Percentiles rank a stretch among this genome's conserved stretches.
Conservation (phyloP, 2,113 vertebrate species). For the Chascanopsetta lugubris region DNA sequence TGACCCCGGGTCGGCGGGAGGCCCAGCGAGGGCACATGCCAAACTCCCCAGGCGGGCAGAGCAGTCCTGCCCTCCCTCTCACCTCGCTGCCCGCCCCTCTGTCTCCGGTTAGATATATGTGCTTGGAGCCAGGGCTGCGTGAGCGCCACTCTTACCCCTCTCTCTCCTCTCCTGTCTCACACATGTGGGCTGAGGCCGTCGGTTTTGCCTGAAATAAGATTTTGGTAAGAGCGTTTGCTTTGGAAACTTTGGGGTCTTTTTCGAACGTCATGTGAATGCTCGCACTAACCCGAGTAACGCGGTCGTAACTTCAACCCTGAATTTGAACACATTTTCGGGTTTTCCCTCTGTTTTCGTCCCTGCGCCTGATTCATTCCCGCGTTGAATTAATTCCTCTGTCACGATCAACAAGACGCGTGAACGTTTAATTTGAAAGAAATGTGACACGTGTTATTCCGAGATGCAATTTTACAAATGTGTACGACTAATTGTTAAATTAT, state of each 20-base stretch:
- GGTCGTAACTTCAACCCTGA: too few species aligned
- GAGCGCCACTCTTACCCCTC: constrained; percentile 35
- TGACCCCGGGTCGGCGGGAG: constrained; percentile 78
- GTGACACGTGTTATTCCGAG: constrained; percentile 86
- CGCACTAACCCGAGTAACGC: neutral
- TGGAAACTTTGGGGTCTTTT: constrained; percentile 13
- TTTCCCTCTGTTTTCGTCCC: too few species aligned
- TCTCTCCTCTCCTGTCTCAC: constrained; percentile 31
- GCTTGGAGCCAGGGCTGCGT: constrained; percentile 43
- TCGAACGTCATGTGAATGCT: neutral
- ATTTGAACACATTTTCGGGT: too few species aligned
- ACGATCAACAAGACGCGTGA: constrained; percentile 68
- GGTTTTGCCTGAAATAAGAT: constrained; percentile 28
- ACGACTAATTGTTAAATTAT: constrained; percentile 83
- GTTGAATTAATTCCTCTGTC: constrained; percentile 72
- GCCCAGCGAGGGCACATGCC: constrained; percentile 82
- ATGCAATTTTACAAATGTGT: constrained; percentile 81
- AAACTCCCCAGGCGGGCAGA: constrained; percentile 82
- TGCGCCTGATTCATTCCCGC: too few species aligned
- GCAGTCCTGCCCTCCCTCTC: constrained; percentile 76
- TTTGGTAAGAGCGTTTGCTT: constrained; percentile 22
- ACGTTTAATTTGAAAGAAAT: constrained; percentile 84
- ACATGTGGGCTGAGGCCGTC: constrained; percentile 18
- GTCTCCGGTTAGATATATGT: constrained; percentile 78
- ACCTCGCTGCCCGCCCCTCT: constrained; percentile 76